phyloP scores from a whole-genome alignment of 2,113 vertebrate species.

The Otolemur garnettii region DNA sequence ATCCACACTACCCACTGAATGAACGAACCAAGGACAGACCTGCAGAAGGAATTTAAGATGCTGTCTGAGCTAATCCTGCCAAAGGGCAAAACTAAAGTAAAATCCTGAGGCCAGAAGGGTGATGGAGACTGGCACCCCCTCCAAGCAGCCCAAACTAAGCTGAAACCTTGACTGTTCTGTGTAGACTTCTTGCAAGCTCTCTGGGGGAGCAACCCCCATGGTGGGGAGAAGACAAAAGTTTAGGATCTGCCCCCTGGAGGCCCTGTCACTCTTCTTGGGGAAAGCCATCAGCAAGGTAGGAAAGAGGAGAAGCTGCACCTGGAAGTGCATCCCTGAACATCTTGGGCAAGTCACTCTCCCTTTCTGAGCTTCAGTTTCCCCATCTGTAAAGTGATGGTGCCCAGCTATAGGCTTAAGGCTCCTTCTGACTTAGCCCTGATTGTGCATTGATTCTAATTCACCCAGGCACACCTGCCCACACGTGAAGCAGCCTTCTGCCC shows the following conservation, averaged over 20 bases:
- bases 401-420: not conserved
- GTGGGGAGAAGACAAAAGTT: not conserved
- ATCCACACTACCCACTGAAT: no score
- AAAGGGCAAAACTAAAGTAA: not conserved
- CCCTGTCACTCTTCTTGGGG: not conserved
- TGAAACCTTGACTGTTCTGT: not conserved
- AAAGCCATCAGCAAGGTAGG: not conserved
- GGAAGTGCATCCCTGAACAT: not conserved
- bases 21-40: not conserved
- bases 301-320: not conserved
- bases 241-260: not conserved
- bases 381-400: not conserved
- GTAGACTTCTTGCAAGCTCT: not conserved
- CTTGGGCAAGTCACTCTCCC: not conserved
- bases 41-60: not conserved
- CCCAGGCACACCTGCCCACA: not conserved
- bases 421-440: not conserved
- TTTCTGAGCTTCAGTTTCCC: conserved; percentile 27
- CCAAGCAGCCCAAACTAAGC: not conserved
- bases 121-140: not conserved
- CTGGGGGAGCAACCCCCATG: fast-evolving
- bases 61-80: not conserved
- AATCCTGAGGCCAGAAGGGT: not conserved
- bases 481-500: fast-evolving
- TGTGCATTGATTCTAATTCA: not conserved